phyloP scores from a whole-genome alignment of 2,888 invertebrate genomes.

The Luperina nickerlii region DNA sequence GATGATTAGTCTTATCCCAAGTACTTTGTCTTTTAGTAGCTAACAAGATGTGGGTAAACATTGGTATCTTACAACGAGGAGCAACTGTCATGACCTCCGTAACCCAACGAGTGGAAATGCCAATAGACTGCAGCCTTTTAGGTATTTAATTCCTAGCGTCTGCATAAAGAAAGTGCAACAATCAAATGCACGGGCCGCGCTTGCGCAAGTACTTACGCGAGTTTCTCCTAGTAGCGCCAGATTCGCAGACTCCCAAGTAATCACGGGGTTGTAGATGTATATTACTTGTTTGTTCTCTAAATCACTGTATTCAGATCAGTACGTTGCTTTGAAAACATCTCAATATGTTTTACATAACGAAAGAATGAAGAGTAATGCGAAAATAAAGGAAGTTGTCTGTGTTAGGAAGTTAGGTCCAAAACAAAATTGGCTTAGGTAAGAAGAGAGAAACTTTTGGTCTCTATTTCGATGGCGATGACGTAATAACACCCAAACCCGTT shows the following conservation, averaged over 20 bases:
- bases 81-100: conserved; percentile 21
- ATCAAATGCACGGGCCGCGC: conserved; percentile 44
- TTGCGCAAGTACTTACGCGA: conserved; percentile 60
- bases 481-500: conserved; percentile 7
- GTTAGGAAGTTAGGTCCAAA: neutral
- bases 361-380: neutral
- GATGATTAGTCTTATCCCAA: neutral
- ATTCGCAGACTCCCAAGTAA: conserved; percentile 43
- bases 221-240: conserved; percentile 57
- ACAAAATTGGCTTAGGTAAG: neutral
- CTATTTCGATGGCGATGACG: conserved; percentile 10
- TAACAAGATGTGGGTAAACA: conserved; percentile 1
- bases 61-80: neutral
- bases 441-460: conserved; percentile 19
- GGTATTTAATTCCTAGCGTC: conserved; percentile 34
- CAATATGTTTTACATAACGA: conserved; percentile 33
- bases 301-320: conserved; percentile 43
- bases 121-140: conserved; percentile 18
- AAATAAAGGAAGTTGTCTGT: neutral
- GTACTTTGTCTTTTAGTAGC: neutral
- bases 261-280: conserved; percentile 43
- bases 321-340: conserved; percentile 12
- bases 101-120: neutral
- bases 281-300: conserved; percentile 49
- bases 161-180: conserved; percentile 65